A percentile compares a stretch with the other conserved stretches of the same genome.
phyloP scores from a whole-genome alignment of 2,797 vertebrate species.

The Myotis myotis region DNA sequence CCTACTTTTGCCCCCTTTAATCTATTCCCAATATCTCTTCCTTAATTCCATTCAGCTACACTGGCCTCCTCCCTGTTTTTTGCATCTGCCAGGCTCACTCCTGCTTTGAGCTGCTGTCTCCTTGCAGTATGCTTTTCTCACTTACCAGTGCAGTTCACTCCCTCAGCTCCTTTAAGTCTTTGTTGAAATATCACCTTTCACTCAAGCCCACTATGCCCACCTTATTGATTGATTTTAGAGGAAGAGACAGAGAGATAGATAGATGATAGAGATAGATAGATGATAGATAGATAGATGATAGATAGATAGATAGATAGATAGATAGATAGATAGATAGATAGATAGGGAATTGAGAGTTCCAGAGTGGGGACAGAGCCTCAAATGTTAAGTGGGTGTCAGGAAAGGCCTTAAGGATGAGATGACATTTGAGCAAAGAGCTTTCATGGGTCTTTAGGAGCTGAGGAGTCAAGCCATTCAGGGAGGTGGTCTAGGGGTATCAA shows the following conservation, averaged over 20 bases:
- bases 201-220: neutral
- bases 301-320: no score
- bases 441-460: neutral
- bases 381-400: neutral
- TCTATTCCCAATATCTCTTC: neutral
- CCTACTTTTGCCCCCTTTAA: neutral
- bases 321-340: no score
- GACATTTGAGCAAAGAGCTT: neutral
- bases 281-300: no score
- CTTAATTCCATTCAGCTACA: no score
- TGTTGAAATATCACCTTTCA: neutral
- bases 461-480: neutral
- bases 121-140: neutral
- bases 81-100: neutral
- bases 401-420: neutral
- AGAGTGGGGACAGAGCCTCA: neutral
- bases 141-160: neutral
- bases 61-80: neutral
- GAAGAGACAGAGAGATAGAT: no score
- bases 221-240: no score
- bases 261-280: no score
- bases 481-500: neutral
- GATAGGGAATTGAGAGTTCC: neutral
- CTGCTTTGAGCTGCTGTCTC: neutral
- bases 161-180: neutral